Evolutionary conservation across 2,113 vertebrate species (phyloP), one percentile per base, ranked within the genome.

Genomic region (Cyanistes caeruleus): DNA sequence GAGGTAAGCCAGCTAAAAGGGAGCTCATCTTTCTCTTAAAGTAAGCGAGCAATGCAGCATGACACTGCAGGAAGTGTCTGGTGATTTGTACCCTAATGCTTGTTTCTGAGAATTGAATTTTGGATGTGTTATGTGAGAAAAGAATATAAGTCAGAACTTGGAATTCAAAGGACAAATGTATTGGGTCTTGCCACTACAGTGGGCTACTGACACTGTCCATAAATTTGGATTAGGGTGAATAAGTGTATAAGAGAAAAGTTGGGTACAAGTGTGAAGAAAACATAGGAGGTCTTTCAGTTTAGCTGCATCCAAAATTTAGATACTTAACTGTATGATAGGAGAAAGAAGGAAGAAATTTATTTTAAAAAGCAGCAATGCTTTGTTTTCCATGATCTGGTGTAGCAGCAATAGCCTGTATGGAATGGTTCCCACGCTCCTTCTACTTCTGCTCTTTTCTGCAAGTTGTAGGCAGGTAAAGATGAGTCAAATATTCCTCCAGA

Each of bases 1-100:
- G 88, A 95, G 31, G 64, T 72, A 90, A 94, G 85, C 86, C 90
- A 95, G 58, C 39, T 74, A 41, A 86, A 86, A n/a, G 17, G 28
- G 77, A 89, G 46, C 44, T 93, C 44, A 59, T 86, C 64, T 93
- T 93, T 85, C 28, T 74, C 64, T 67, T 80, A 24, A 81, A 90
- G 39, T 12, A 65, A 62, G 44, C 0, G 1, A 75, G 56, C 19
- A 77, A 27, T 24, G 33, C 37, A 58, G 64, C 60, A 15, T 11
- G 37, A 84, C 31, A 63, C 60, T n/a, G 27, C 56, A 75, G 64
- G 60, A 81, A 48, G 67, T 24, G 27, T 58, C 52, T 91, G 33
- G n/a, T 59, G 64, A 67, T 69, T 88, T 80, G 70, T 70, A 23
- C 62, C 59, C 13, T 68, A 67, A 41, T n/a, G 43, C 10, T 89